Percentiles rank a stretch among this genome's conserved stretches.
Conservation (phyloP, 2,113 vertebrate genomes). For the Strix aluco region DNA sequence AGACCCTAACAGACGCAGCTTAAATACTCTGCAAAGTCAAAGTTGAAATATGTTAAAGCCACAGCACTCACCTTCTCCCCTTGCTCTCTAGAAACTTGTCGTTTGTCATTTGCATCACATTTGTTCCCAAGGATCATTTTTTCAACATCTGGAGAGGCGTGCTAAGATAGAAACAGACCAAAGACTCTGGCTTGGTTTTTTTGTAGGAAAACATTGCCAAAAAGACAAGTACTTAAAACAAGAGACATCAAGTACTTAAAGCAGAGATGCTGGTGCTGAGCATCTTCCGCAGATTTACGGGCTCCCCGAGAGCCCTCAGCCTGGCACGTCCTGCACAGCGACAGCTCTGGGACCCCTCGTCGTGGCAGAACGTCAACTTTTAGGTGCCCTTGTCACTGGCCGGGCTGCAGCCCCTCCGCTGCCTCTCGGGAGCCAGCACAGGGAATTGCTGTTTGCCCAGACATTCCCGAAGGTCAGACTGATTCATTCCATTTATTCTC, state of each 20-base stretch:
- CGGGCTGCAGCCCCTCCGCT: not conserved
- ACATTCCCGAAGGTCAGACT: fast-evolving
- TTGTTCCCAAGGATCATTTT: conserved; percentile 99
- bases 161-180: conserved; percentile 69
- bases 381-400: fast-evolving
- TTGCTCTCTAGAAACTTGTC: conserved; percentile 93
- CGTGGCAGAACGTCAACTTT: fast-evolving
- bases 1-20: fast-evolving
- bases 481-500: not conserved
- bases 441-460: fast-evolving
- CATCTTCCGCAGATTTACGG: fast-evolving
- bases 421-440: not conserved
- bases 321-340: fast-evolving
- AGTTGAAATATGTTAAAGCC: fast-evolving
- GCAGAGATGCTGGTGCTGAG: fast-evolving
- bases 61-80: conserved; percentile 87
- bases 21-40: fast-evolving
- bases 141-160: conserved; percentile 94
- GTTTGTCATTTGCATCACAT: conserved; percentile 96
- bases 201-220: fast-evolving
- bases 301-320: not conserved
- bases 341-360: fast-evolving
- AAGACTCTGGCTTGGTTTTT: not conserved
- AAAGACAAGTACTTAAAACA: fast-evolving
- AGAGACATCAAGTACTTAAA: fast-evolving